Percentiles rank a stretch among this genome's conserved stretches.
phyloP scores from a whole-genome alignment of 2,888 invertebrate genomes.

The Trachelus iudaicus region DNA sequence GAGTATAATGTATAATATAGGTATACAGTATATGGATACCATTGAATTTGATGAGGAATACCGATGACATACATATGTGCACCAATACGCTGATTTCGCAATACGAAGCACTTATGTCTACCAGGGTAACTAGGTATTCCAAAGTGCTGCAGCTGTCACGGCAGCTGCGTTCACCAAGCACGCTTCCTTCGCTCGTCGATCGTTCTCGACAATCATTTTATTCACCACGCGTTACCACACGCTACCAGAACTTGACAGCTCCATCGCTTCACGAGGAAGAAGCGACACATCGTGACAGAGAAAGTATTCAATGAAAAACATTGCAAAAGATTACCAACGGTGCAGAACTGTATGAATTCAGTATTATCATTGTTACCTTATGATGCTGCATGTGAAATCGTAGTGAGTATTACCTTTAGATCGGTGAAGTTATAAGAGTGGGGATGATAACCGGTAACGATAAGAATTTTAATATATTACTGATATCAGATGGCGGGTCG shows the following conservation, averaged over 20 bases:
- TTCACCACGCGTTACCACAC: not conserved
- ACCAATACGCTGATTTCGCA: not conserved
- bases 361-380: not conserved
- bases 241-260: not conserved
- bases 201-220: not conserved
- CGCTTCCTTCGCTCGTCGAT: not conserved
- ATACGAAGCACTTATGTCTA: not conserved
- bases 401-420: not conserved
- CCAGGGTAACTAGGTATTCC: not conserved
- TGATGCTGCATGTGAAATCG: not conserved
- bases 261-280: not conserved
- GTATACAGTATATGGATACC: not conserved
- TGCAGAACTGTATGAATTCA: not conserved
- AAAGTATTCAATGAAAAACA: not conserved
- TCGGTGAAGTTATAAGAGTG: not conserved
- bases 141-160: slow-evolving; percentile 36
- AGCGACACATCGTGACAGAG: not conserved
- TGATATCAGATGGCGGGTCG: not conserved
- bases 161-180: slow-evolving; percentile 26
- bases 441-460: not conserved
- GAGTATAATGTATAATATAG: not conserved
- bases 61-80: not conserved
- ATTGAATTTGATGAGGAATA: not conserved
- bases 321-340: not conserved
- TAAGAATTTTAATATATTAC: not conserved